These are phyloP conservation scores for Strongylocentrotus purpuratus DNA, from an alignment of 35 echinoderm and acorn worm species.

Conservation along the genomic window DNA sequence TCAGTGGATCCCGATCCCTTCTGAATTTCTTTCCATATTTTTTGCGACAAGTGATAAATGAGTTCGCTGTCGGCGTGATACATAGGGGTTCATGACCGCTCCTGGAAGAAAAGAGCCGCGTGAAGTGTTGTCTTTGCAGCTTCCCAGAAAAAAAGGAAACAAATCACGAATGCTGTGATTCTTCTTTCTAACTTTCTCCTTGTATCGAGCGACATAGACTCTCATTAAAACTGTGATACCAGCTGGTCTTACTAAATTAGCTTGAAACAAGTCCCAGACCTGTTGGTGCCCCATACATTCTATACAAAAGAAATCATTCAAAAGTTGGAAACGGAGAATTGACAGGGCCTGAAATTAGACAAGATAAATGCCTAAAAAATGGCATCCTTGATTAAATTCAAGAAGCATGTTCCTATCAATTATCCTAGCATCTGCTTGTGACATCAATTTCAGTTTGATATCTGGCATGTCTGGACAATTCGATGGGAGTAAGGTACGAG, in stretches of 20 bases:
- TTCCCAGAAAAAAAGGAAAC: background rate
- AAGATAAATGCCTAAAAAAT: too few relatives aligned
- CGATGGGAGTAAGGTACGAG: too few relatives aligned
- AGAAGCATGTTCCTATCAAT: too few relatives aligned
- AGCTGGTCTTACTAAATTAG: background rate
- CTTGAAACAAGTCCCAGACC: background rate
- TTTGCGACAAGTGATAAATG: background rate
- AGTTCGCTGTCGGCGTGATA: background rate
- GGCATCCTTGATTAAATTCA: too few relatives aligned
- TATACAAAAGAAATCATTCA: too few relatives aligned
- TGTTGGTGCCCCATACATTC: background rate
- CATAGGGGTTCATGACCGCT: background rate
- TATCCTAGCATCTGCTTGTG: too few relatives aligned
- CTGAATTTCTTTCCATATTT: conserved; percentile 45
- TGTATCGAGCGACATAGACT: background rate
- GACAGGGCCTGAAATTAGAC: too few relatives aligned
- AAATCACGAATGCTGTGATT: background rate
- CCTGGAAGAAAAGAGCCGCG: background rate
- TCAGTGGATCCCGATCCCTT: background rate
- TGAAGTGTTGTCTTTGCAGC: background rate
- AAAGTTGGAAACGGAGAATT: too few relatives aligned
- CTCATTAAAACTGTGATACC: background rate
- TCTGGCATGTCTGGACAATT: too few relatives aligned
- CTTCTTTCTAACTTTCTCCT: background rate
- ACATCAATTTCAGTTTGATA: too few relatives aligned